These are phyloP conservation scores for Hirudinaria manillensis DNA, from an alignment of 2,888 invertebrate species.

Conservation along the genomic window DNA sequence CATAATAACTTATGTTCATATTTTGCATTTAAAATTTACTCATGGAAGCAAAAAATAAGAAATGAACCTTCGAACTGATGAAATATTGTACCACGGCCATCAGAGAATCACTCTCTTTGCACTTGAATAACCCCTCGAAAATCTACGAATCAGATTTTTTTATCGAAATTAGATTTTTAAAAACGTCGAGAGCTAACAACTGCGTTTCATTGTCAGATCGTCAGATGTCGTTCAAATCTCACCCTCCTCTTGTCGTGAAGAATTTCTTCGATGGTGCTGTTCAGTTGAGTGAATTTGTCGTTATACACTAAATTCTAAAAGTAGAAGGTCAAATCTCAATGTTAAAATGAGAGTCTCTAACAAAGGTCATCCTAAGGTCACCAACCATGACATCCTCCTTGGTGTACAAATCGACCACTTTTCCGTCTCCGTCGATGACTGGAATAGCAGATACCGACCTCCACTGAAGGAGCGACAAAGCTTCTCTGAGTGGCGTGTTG, in stretches of 20 bases:
- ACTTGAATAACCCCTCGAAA: slow-evolving; percentile 24
- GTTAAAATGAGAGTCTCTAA: too few relatives aligned
- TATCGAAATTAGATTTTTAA: background rate
- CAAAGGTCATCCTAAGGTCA: background rate
- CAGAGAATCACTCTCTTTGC: slow-evolving; percentile 23
- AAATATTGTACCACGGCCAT: slow-evolving; percentile 21
- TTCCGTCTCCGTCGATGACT: slow-evolving; percentile 22
- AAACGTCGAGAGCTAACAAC: background rate
- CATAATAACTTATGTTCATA: too few relatives aligned
- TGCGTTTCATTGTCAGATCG: background rate
- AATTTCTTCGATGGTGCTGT: slow-evolving; percentile 21
- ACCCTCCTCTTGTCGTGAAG: slow-evolving; percentile 11
- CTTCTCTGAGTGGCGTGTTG: slow-evolving; percentile 4
- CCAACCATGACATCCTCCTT: slow-evolving; percentile 30
- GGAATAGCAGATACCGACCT: slow-evolving; percentile 27
- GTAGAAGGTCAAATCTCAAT: background rate
- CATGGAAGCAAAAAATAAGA: too few relatives aligned
- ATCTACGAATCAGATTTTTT: background rate
- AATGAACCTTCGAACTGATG: slow-evolving; percentile 17
- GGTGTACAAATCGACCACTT: slow-evolving; percentile 27
- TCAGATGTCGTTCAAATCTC: background rate
- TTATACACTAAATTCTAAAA: slow-evolving; percentile 14
- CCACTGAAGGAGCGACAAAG: slow-evolving; percentile 3
- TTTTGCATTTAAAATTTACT: too few relatives aligned
- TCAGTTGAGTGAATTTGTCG: slow-evolving; percentile 13